Percentiles rank a stretch among this genome's conserved stretches.
Conservation (phyloP, 2,113 vertebrate genomes). For the Peromyscus maniculatus region DNA sequence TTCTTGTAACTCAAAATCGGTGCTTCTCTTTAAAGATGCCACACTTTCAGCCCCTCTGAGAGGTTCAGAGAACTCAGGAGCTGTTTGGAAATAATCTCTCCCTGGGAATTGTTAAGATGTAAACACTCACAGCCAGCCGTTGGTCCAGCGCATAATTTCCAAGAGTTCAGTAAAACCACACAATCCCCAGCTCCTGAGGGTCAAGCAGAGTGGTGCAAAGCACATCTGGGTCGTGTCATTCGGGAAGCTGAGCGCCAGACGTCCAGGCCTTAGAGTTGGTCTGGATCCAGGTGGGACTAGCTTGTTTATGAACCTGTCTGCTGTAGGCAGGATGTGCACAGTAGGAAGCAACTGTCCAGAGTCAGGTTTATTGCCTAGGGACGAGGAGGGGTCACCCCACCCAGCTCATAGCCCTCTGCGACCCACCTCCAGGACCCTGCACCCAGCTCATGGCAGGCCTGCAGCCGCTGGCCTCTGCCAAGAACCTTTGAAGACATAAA, state of each 20-base stretch:
- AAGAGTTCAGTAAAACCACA: background rate
- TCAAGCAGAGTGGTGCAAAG: fast-evolving
- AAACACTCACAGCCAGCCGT: background rate
- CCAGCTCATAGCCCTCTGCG: background rate
- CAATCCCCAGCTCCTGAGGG: background rate
- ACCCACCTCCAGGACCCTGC: background rate
- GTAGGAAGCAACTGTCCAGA: background rate
- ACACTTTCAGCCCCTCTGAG: background rate
- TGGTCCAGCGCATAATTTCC: fast-evolving
- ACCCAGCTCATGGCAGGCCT: background rate
- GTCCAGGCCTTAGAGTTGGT: background rate
- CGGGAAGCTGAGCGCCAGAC: fast-evolving
- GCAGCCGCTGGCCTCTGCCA: fast-evolving
- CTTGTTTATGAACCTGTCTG: background rate
- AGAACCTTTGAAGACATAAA: background rate
- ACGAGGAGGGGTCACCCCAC: background rate
- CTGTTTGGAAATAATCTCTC: fast-evolving
- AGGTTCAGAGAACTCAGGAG: background rate
- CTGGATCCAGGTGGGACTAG: background rate
- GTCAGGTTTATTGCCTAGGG: slow-evolving; percentile 20
- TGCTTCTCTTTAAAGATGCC: background rate
- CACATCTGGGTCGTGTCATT: background rate
- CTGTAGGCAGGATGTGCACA: background rate
- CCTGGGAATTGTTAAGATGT: fast-evolving
- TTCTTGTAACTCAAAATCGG: background rate